Evolutionary conservation across 2,797 vertebrate species (phyloP).

Genomic region (Telmatherina bonti): DNA sequence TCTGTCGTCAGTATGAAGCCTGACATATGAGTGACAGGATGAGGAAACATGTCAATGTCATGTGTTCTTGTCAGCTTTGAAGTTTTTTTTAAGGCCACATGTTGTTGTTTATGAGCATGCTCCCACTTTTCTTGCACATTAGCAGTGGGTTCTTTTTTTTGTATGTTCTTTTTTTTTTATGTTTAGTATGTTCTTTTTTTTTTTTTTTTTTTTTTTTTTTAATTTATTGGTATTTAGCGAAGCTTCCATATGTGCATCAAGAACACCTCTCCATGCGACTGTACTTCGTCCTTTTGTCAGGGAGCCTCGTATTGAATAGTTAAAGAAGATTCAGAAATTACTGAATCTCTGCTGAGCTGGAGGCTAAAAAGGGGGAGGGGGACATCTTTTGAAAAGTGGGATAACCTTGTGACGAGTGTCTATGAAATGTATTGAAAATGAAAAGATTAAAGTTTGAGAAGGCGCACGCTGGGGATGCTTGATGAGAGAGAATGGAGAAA

Average conservation of each 20-base stretch:
- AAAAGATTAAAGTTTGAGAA: slow-evolving; percentile 79
- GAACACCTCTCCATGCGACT: slow-evolving; percentile 24
- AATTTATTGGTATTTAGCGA: slow-evolving; percentile 2
- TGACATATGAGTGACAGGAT: not conserved
- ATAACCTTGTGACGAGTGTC: slow-evolving; percentile 67
- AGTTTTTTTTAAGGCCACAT: not conserved
- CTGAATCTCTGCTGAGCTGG: slow-evolving; percentile 41
- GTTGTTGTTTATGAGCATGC: not conserved
- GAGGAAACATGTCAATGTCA: not conserved
- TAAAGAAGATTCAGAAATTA: slow-evolving; percentile 53
- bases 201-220: not conserved
- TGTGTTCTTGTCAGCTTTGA: slow-evolving; percentile 16
- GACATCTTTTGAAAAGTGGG: slow-evolving; percentile 54
- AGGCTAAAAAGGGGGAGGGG: slow-evolving; percentile 42
- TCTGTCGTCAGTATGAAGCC: slow-evolving; percentile 5
- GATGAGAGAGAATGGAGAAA: slow-evolving; percentile 32
- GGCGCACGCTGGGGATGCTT: slow-evolving; percentile 50
- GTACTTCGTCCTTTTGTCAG: slow-evolving; percentile 25
- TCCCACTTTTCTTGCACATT: slow-evolving; percentile 11
- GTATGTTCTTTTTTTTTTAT: not conserved
- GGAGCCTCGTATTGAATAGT: slow-evolving; percentile 45
- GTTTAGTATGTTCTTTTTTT: slow-evolving; percentile 18
- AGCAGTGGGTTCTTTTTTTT: slow-evolving; percentile 6
- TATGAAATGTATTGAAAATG: slow-evolving; percentile 69
- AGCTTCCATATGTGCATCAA: slow-evolving; percentile 14